Base-by-base conservation (phyloP, 2,797 vertebrate species). In the Acanthis flammea region DNA sequence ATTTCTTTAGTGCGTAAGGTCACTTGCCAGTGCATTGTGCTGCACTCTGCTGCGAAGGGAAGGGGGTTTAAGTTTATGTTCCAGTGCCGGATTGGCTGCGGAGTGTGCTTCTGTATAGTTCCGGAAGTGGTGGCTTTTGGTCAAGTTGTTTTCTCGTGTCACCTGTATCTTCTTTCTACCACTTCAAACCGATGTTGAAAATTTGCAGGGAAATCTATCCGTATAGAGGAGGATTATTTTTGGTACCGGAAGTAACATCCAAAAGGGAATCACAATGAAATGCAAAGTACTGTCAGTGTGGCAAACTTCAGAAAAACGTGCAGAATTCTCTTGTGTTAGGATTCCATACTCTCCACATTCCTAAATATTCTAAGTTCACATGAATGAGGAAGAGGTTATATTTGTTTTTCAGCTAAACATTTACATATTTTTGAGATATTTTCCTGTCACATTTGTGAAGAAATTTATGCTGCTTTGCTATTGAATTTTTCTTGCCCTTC, bases 1-100 rank as follows among this genome's bases (percentile, higher is more conserved):
- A 1, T 27, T 68, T 17, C 18, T 24, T 42, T 5, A 18, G 1
- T 1, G 1, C 1, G 12, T 17, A 44, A 7, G 10, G 10, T 62
- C 19, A 13, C 16, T 48, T 62, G 33, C 12, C 5, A 3, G 24
- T 37, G 61, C 14, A 2, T 37, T 30, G 2, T 22, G 9, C 37
- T 42, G 35, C 41, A 0, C 6, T n/a, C 6, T 0, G 10, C 35
- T 67, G 37, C 7, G 5, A 19, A 48, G 5, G 37, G 22, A 27
- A 10, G 24, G 22, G n/a, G 4, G 3, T 45, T 50, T 27, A 15
- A 44, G 18, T 35, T 50, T 24, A 12, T 51, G 22, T 12, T 18
- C 1, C 13, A 27, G 35, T 4, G 60, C 9, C 5, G 3, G 19
- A 7, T 14, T 21, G 16, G 7, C 45, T 41, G 30, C 4, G 24